phyloP scores from a whole-genome alignment of 2,888 invertebrate species.

The Agrilus biguttatus region DNA sequence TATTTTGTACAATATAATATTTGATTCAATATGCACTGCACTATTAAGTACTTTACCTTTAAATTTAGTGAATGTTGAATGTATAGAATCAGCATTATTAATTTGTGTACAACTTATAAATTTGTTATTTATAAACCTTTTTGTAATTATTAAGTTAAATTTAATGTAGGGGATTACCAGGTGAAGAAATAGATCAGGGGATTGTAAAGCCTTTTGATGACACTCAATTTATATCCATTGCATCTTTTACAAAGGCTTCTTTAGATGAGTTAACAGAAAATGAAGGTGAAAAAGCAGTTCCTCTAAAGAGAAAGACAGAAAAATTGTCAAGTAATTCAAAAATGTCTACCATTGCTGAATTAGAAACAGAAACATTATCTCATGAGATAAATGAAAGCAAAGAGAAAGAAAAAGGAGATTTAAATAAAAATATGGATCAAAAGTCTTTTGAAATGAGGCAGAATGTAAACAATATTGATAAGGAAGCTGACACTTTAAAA shows the following conservation, averaged over 20 bases:
- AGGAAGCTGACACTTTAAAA: too few species aligned
- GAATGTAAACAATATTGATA: slow-evolving; percentile 25
- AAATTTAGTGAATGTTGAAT: too few species aligned
- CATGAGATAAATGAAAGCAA: slow-evolving; percentile 24
- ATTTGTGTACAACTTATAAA: too few species aligned
- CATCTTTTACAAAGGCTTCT: slow-evolving; percentile 36
- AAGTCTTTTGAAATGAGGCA: slow-evolving; percentile 8
- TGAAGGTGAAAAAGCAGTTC: slow-evolving; percentile 10
- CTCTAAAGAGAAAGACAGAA: slow-evolving; percentile 7
- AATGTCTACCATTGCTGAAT: slow-evolving; percentile 9
- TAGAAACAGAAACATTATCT: slow-evolving; percentile 3
- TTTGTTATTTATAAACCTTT: background rate
- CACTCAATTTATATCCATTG: slow-evolving; percentile 33
- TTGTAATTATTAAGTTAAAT: background rate
- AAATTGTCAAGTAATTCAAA: slow-evolving; percentile 6
- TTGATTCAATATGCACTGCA: too few species aligned
- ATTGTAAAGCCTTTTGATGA: slow-evolving; percentile 19
- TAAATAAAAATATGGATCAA: slow-evolving; percentile 7
- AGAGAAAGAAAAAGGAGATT: slow-evolving; percentile 19
- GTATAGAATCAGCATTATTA: too few species aligned
- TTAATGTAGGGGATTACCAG: slow-evolving; percentile 30
- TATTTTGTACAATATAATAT: background rate
- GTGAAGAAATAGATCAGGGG: slow-evolving; percentile 41
- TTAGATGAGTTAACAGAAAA: slow-evolving; percentile 30
- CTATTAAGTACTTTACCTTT: too few species aligned